Evolutionary conservation across 30 jellyfish, hydroid and myxozoan species (phyloP).

Genomic region (Aurelia sp.): DNA sequence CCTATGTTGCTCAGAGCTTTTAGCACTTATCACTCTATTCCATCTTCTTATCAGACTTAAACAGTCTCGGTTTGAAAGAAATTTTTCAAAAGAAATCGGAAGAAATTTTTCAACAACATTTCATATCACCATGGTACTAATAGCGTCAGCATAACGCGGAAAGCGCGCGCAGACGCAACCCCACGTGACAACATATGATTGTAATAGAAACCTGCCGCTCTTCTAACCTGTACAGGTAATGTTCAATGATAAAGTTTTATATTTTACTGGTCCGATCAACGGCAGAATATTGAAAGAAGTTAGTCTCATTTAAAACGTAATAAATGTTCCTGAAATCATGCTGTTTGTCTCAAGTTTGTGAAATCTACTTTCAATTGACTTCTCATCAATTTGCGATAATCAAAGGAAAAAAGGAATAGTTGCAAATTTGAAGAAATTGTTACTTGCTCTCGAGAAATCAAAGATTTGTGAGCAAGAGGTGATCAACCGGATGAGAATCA

Average conservation of each 20-base stretch:
- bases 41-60: too few relatives aligned
- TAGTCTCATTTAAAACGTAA: too few relatives aligned
- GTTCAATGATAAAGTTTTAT: slow-evolving; percentile 36
- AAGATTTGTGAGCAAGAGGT: not conserved
- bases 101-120: not conserved
- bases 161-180: not conserved
- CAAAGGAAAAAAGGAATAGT: too few relatives aligned
- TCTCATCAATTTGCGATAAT: too few relatives aligned
- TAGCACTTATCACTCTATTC: too few relatives aligned
- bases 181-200: not conserved
- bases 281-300: too few relatives aligned
- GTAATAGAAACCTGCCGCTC: slow-evolving; percentile 22
- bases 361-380: too few relatives aligned
- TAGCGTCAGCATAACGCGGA: not conserved
- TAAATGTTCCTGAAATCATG: too few relatives aligned
- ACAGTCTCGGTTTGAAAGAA: too few relatives aligned
- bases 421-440: not conserved
- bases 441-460: not conserved
- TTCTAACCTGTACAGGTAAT: slow-evolving; percentile 56
- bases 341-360: too few relatives aligned
- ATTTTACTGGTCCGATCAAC: not conserved
- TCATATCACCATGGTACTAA: not conserved
- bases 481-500: not conserved
- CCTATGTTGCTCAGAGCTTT: too few relatives aligned
- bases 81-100: too few relatives aligned